Evolutionary conservation across 2,888 invertebrate genomes (phyloP), one percentile per base, ranked within the genome.

Genomic region (Reticulitermes lucifugus): DNA sequence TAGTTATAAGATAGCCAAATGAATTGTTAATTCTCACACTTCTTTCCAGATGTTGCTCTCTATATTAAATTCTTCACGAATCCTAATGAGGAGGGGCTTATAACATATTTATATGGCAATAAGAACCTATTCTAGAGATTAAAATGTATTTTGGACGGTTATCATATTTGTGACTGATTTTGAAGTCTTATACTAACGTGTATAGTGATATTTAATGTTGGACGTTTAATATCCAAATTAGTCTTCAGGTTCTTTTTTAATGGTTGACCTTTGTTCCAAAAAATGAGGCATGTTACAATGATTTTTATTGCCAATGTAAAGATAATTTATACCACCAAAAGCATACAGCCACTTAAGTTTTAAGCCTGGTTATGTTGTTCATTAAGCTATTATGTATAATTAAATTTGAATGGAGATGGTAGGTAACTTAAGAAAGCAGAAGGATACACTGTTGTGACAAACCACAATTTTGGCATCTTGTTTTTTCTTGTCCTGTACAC

Each of bases 401-500:
- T 60, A 35, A 35, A 22, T 81, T 81, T 46, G 59, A 65, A 60
- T 70, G 41, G 43, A 60, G 43, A 65, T 81, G 41, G 65, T 70
- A 70, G 51, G 70, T 6, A 59, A 55, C 10, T 80, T 22, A 70
- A 70, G n/a, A 81, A 2, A 22, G 10, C 35, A 14, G 7, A 70
- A 59, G 41, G 60, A 46, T 43, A 29, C 65, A 83, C 41, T 73
- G 75, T 83, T 83, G 73, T 29, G n/a, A 12, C n/a, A 25, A 55
- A 73, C 75, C 51, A 65, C 84, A 59, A 77, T 51, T 73, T 60
- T 25, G 84, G 77, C 65, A 84, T 84, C 79, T 65, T 60, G 79
- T 5, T 59, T 65, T 70, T 83, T 83, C 77, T 79, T 84, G 25
- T 60, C 84, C 59, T 41, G 18, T 84, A 60, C 79, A 84, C 41